Percentiles rank a stretch among this genome's conserved stretches.
phyloP scores from a whole-genome alignment of 2,113 vertebrate genomes.

The Albula glossodonta region DNA sequence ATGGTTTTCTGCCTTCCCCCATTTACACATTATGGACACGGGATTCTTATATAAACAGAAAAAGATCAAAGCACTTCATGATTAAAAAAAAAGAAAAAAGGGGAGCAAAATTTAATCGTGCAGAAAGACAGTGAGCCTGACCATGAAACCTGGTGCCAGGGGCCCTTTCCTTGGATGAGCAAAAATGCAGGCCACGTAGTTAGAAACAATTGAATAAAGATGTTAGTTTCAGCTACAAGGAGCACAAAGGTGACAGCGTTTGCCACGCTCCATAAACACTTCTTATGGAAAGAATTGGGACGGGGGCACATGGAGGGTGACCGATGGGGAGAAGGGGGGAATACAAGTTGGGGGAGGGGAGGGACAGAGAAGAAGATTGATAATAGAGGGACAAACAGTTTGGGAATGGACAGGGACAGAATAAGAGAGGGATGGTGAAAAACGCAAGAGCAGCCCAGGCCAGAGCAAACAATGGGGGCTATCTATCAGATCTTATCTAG shows the following conservation, averaged over 20 bases:
- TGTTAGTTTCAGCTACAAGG: conserved; percentile 48
- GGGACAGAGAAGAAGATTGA: neutral
- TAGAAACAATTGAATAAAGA: conserved; percentile 54
- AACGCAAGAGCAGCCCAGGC: neutral
- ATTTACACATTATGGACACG: neutral
- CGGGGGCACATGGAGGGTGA: neutral
- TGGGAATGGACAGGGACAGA: neutral
- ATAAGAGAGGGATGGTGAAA: neutral
- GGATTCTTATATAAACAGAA: conserved; percentile 1
- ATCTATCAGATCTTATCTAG: neutral
- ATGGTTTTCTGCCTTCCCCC: neutral
- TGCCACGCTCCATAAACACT: conserved; percentile 52
- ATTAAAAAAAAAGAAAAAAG: conserved; percentile 8
- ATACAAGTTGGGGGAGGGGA: neutral
- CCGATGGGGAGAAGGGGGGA: neutral
- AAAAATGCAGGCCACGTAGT: conserved; percentile 14
- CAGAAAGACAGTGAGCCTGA: conserved; percentile 22
- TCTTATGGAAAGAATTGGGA: conserved; percentile 25
- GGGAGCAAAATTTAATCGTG: neutral
- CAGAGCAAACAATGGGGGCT: neutral
- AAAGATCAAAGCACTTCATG: conserved; percentile 23
- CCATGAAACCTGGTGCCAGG: conserved; percentile 34
- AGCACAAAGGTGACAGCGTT: conserved; percentile 51
- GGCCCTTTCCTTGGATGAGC: conserved; percentile 36
- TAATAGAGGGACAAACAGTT: neutral